Evolutionary conservation across 2,113 vertebrate genomes (phyloP).

Genomic region (Hylia prasina): DNA sequence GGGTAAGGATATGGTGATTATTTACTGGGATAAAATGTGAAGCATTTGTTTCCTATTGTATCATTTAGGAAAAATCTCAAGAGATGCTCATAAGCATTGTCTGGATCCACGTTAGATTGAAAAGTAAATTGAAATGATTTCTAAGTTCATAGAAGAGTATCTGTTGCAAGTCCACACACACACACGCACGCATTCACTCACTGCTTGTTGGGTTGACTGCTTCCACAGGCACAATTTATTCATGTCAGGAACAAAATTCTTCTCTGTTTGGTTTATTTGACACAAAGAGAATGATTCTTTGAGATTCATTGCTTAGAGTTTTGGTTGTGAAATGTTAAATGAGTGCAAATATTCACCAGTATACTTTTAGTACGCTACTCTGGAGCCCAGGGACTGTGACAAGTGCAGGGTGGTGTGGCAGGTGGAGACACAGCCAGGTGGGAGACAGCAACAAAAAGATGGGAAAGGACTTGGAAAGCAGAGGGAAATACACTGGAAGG

Average conservation of each 20-base stretch:
- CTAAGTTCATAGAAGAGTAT: not conserved
- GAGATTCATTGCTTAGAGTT: not conserved
- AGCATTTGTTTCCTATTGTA: not conserved
- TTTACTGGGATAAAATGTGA: not conserved
- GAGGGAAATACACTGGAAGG: not conserved
- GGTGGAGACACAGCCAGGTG: not conserved
- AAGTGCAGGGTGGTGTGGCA: not conserved
- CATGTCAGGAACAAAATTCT: not conserved
- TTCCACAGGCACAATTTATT: not conserved
- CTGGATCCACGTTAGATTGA: not conserved
- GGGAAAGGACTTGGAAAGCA: not conserved
- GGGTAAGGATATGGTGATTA: not conserved
- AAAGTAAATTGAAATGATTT: not conserved
- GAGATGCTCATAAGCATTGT: not conserved
- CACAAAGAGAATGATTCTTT: not conserved
- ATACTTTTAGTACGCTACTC: accelerated
- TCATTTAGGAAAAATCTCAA: not conserved
- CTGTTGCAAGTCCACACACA: not conserved
- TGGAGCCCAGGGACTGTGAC: not conserved
- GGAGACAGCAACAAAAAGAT: not conserved
- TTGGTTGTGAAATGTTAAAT: not conserved
- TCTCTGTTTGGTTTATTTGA: not conserved
- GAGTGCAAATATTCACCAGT: not conserved
- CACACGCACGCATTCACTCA: accelerated
- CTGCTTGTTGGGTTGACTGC: not conserved